Evolutionary conservation across 2,797 vertebrate species (phyloP).

Genomic region (Dromococcyx pavoninus): DNA sequence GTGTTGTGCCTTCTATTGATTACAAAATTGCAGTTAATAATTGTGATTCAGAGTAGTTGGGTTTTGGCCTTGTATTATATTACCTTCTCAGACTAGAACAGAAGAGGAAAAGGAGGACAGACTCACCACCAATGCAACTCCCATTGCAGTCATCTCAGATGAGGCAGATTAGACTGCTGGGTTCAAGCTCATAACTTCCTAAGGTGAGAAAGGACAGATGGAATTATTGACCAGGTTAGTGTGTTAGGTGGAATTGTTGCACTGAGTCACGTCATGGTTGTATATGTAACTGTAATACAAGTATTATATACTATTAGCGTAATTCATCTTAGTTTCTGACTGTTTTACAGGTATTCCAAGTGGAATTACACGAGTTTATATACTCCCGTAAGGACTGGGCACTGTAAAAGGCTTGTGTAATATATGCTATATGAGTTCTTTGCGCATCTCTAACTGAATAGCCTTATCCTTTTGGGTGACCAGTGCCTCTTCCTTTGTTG

Average conservation of each 20-base stretch:
- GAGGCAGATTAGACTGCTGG: slow-evolving; percentile 15
- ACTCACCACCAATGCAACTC: not conserved
- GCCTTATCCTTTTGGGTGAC: not conserved
- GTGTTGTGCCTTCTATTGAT: not conserved
- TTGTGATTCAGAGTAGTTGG: not conserved
- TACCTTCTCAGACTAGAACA: slow-evolving; percentile 29
- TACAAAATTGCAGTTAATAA: not conserved
- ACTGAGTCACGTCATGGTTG: not conserved
- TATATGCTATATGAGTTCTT: not conserved
- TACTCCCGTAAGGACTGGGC: not conserved
- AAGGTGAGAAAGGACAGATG: not conserved
- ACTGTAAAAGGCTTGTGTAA: not conserved
- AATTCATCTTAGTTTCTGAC: not conserved
- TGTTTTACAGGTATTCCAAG: not conserved
- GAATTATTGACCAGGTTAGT: not conserved
- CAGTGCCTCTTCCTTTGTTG: not conserved
- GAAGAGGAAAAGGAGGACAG: slow-evolving; percentile 11
- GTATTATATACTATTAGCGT: not conserved
- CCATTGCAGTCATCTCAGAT: slow-evolving; percentile 16
- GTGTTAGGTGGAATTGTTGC: not conserved
- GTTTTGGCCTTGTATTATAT: not conserved
- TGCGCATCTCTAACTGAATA: not conserved
- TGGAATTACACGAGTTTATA: not conserved
- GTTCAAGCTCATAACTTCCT: not conserved
- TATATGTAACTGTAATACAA: not conserved